phyloP scores from a whole-genome alignment of 2,888 invertebrate species.

The Calameuta idolon region DNA sequence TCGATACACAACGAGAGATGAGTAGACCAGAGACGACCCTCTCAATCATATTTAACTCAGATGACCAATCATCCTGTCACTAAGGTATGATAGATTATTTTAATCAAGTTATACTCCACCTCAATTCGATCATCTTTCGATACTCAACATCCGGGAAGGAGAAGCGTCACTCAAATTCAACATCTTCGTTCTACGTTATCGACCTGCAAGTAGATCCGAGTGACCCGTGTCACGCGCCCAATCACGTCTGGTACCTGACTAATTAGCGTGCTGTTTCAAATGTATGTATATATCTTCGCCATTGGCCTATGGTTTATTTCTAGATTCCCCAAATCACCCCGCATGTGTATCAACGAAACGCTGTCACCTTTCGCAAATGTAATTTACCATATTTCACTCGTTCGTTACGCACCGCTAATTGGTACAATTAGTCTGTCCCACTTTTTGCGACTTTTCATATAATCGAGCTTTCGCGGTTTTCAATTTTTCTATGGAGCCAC shows the following conservation, averaged over 20 bases:
- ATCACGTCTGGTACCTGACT: not conserved
- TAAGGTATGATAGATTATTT: conserved; percentile 55
- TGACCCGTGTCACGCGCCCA: not conserved
- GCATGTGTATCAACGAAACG: too few species aligned
- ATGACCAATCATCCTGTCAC: conserved; percentile 54
- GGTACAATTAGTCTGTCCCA: not conserved
- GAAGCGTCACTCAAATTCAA: not conserved
- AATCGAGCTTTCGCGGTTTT: not conserved
- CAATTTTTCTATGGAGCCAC: not conserved
- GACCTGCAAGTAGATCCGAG: not conserved
- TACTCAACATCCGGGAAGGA: not conserved
- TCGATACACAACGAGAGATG: conserved; percentile 37
- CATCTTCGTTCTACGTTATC: not conserved
- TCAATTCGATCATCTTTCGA: not conserved
- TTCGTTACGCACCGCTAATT: not conserved
- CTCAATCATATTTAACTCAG: conserved; percentile 56
- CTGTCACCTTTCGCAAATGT: not conserved
- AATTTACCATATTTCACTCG: not conserved
- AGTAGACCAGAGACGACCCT: conserved; percentile 17
- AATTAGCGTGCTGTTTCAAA: not conserved
- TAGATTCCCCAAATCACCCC: too few species aligned
- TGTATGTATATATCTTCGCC: not conserved
- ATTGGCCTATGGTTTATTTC: not conserved
- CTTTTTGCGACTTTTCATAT: not conserved
- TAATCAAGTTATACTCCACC: conserved; percentile 50